Evolutionary conservation across 2,888 invertebrate species (phyloP), one percentile per base, ranked within the genome.

Genomic region (Drosophila mimetica): DNA sequence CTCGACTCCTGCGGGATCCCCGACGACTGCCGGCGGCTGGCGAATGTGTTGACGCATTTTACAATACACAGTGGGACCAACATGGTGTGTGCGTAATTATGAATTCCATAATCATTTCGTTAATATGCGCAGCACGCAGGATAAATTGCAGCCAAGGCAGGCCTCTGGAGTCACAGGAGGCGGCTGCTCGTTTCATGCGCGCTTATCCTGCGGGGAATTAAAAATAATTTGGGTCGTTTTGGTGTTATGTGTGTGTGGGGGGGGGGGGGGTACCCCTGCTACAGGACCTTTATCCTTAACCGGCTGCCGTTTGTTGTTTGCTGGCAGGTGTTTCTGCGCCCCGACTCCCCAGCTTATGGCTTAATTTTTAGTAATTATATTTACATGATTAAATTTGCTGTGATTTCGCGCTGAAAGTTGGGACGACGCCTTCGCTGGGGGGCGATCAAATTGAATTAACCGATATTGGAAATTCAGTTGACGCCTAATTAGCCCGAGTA

Each of bases 81-180:
- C 76, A 67, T 60, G 60, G 57, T 46, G 48, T 57, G 60, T 61
- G 60, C 53, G 60, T 86, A 88, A 88, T 87, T 87, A 87, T 87
- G 85, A 81, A 85, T 84, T 86, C 87, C 83, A 85, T 86, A 88
- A 87, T 86, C 84, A 88, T 87, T 88, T 77, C 77, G 79, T 87
- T 88, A 88, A 88, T 88, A 88, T 88, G 78, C 87, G 74, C 74
- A 77, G 74, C 87, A 88, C 85, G 88, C 78, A 71, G 77, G 79
- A 85, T 82, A 77, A 82, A 82, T 79, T 83, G 86, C 81, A 78
- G 71, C 46, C 30, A 66, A 39, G 47, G 39, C 41, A 39, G 48
- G 66, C 47, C 48, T 55, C 64, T 32, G 47, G 44, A 51, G 50
- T 37, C 20, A 13, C 42, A 14, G 42, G 22, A 14, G 41, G 20